Base-by-base conservation (phyloP, 2,797 vertebrate species). In the Brotula barbata region DNA sequence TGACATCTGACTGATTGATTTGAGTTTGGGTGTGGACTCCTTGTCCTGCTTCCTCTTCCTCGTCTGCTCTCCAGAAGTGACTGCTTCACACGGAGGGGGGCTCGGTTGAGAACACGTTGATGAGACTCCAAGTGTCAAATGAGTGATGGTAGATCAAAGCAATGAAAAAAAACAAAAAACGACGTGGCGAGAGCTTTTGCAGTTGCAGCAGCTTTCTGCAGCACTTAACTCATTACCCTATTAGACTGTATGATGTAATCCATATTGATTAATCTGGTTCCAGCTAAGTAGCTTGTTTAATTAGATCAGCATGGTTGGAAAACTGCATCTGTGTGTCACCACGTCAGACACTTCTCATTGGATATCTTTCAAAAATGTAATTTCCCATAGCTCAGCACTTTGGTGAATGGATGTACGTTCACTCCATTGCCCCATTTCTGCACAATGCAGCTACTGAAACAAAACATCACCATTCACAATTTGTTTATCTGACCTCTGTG, bases 71-170 rank as follows among this genome's bases (percentile, higher is more conserved):
- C 58, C 58, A 73, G 58, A 68, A 64, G 21, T 28, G 41, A 28
- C 51, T 23, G 70, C 71, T 85, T 88, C 85, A 75, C 86, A 89
- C 75, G 52, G 60, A 58, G 75, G 61, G 72, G 76, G 68, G 47
- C 6, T 21, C 14, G 8, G 14, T 21, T 11, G 16, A 23, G 16
- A 15, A 7, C 20, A 10, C 33, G 6, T 28, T 62, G 64, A 66
- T 63, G 49, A 73, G 23, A 64, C 45, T 61, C 12, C 16, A 14
- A 52, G 19, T 39, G 44, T 52, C 15, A 61, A 51, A 34, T 60
- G 11, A 66, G 34, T 23, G 25, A 55, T 34, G 20, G 13, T 12
- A 33, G 10, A 23, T 70, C 13, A 39, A 37, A 58, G 34, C 10
- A 33, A 33, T 15, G 21, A 42, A 15, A 25, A 62, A 60, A 37